Evolutionary conservation across 2,113 vertebrate species (phyloP), one percentile per base, ranked within the genome.

Genomic region (Urocynchramus pylzowi): DNA sequence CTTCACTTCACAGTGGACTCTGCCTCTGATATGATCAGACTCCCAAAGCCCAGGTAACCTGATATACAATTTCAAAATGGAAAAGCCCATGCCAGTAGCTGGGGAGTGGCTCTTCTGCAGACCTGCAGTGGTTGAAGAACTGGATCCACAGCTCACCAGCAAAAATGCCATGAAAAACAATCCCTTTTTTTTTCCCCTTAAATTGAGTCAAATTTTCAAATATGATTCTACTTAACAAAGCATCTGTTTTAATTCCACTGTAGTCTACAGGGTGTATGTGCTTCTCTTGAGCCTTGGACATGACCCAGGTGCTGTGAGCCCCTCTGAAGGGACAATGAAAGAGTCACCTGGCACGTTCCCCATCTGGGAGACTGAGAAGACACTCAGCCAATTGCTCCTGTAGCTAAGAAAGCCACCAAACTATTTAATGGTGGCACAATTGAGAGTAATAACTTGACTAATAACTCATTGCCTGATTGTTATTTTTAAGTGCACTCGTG

Each of bases 401-500:
- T n/a, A 87, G 83, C 88, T 81, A 75, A 87, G 85, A 92, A 95
- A 89, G 60, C 2, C 10, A 89, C 73, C 45, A 53, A 96, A 93
- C 60, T 95, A 45, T 87, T 94, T 75, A 95, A 94, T 71, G 53
- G 47, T 90, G 83, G 67, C 86, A 94, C 39, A 84, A 87, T 21
- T 84, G 76, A 94, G 57, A 95, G 88, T 78, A 95, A 96, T 96
- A 95, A 90, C 88, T 81, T 70, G 60, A 75, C 68, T 91, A 97
- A 97, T 97, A 95, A 95, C 73, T 96, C 92, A 96, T 76, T 88
- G 76, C 80, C 45, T 93, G 79, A 93, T 81, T 90, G 60, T 47
- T 90, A 93, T 95, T 96, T 96, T 96, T 93, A 96, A 96, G 88
- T 94, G 95, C 96, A 82, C 90, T 96, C 22, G 56, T 93, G 92